Evolutionary conservation across 2,797 vertebrate genomes (phyloP).

Genomic region (Cynodonichthys magdalenae): DNA sequence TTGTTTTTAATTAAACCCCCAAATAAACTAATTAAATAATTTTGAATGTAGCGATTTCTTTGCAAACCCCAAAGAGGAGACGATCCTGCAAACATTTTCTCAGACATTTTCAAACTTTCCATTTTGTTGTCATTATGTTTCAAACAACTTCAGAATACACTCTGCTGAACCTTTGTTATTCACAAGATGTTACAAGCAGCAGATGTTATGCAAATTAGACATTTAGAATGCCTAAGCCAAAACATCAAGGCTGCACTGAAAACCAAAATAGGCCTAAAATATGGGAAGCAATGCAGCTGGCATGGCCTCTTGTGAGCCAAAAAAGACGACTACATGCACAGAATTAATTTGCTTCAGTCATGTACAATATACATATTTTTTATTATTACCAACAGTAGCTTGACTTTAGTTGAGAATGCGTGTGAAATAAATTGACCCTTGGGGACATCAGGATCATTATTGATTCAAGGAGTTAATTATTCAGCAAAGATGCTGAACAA

Average conservation of each 20-base stretch:
- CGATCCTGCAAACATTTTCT: neutral
- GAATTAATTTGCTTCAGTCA: slow-evolving; percentile 15
- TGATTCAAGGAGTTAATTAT: slow-evolving; percentile 20
- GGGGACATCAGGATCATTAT: neutral
- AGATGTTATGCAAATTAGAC: slow-evolving; percentile 70
- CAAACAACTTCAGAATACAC: slow-evolving; percentile 24
- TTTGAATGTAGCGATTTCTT: neutral
- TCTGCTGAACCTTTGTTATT: slow-evolving; percentile 42
- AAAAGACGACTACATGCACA: slow-evolving; percentile 32
- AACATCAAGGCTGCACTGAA: slow-evolving; percentile 52
- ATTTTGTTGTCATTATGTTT: slow-evolving; percentile 8
- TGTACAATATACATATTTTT: neutral
- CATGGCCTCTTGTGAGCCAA: slow-evolving; percentile 23
- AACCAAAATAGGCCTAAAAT: slow-evolving; percentile 45
- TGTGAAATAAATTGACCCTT: slow-evolving; percentile 16
- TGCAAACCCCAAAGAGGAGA: neutral
- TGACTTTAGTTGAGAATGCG: slow-evolving; percentile 13
- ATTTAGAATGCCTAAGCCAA: slow-evolving; percentile 50
- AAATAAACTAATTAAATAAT: too few relatives aligned
- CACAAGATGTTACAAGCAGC: slow-evolving; percentile 42
- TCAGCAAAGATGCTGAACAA: slow-evolving; percentile 7
- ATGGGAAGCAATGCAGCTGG: slow-evolving; percentile 42
- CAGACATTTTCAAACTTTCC: neutral
- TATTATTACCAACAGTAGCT: slow-evolving; percentile 17
- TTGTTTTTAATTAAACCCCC: too few relatives aligned